These are phyloP conservation scores for Plebejus argus DNA, from an alignment of 2,888 invertebrate species.

Conservation along the genomic window DNA sequence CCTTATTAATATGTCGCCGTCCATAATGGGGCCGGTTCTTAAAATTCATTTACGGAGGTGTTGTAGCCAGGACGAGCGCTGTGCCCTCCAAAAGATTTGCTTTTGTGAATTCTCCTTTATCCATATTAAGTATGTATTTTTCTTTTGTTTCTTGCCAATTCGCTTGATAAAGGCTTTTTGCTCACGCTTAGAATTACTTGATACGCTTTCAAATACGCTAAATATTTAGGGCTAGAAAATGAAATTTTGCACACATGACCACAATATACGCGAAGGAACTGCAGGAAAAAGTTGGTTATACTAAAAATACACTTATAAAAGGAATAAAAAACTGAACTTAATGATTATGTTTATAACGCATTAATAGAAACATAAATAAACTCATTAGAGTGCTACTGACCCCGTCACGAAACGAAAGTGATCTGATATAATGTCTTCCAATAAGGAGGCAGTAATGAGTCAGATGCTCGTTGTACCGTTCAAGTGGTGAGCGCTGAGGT, in stretches of 20 bases:
- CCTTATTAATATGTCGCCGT: constrained; percentile 10
- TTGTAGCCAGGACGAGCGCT: constrained; percentile 6
- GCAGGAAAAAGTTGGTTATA: too few relatives aligned
- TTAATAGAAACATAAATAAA: background rate
- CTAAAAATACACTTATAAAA: background rate
- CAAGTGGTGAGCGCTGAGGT: constrained; percentile 3
- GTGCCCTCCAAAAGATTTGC: constrained; percentile 16
- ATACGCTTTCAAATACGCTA: too few relatives aligned
- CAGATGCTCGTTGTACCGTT: constrained; percentile 34
- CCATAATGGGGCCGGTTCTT: constrained; percentile 23
- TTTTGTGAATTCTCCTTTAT: background rate
- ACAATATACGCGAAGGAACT: too few relatives aligned
- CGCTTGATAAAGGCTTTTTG: background rate
- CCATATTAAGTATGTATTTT: background rate
- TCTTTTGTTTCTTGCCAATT: background rate
- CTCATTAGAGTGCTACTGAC: background rate
- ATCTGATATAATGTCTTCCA: constrained; percentile 44
- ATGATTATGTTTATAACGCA: background rate
- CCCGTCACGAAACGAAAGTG: constrained; percentile 49
- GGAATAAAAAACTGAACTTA: background rate
- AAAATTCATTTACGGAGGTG: constrained; percentile 22
- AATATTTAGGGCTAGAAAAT: too few relatives aligned
- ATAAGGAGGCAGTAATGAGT: constrained; percentile 51
- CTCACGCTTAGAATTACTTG: background rate
- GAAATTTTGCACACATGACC: too few relatives aligned